A percentile compares a stretch with the other conserved stretches of the same genome.
Evolutionary conservation across 1,140 invertebrate species (phyloP).

Genomic region (Cylas formicarius): DNA sequence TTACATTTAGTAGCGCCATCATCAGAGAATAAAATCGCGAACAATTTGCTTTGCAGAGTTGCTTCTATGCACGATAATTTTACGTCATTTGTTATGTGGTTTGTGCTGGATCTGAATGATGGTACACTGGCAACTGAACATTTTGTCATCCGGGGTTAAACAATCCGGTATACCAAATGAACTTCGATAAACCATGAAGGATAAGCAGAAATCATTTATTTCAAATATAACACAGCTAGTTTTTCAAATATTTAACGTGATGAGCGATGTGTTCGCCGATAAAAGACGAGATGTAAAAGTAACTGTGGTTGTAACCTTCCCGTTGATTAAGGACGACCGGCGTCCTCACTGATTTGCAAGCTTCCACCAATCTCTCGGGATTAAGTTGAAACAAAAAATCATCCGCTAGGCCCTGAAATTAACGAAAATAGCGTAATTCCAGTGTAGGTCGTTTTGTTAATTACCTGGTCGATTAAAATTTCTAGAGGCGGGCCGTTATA

Average conservation of each 20-base stretch:
- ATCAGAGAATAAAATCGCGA: too few relatives aligned
- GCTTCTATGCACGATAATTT: too few relatives aligned
- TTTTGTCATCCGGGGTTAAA: too few relatives aligned
- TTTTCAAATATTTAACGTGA: constrained; percentile 71
- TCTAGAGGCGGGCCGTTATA: constrained; percentile 80
- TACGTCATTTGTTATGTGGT: too few relatives aligned
- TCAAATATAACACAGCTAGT: too few relatives aligned
- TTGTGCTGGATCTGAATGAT: too few relatives aligned
- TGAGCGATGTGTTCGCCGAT: constrained; percentile 90
- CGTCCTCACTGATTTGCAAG: constrained; percentile 61
- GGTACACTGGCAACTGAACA: too few relatives aligned
- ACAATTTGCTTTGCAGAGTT: too few relatives aligned
- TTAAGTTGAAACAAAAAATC: constrained; percentile 56
- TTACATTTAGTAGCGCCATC: too few relatives aligned
- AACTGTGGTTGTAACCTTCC: constrained; percentile 93
- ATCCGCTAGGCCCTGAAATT: constrained; percentile 15
- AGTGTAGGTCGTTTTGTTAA: constrained; percentile 1
- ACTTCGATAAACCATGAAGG: too few relatives aligned
- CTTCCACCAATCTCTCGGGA: constrained; percentile 74
- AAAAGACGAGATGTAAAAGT: constrained; percentile 90
- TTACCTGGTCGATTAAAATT: constrained; percentile 87
- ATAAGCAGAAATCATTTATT: too few relatives aligned
- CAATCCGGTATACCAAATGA: too few relatives aligned
- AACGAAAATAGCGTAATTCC: constrained; percentile 4
- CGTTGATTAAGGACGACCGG: constrained; percentile 70